Percentiles rank a stretch among this genome's conserved stretches.
phyloP scores from a whole-genome alignment of 2,888 invertebrate genomes.

The Iphiclides podalirius region DNA sequence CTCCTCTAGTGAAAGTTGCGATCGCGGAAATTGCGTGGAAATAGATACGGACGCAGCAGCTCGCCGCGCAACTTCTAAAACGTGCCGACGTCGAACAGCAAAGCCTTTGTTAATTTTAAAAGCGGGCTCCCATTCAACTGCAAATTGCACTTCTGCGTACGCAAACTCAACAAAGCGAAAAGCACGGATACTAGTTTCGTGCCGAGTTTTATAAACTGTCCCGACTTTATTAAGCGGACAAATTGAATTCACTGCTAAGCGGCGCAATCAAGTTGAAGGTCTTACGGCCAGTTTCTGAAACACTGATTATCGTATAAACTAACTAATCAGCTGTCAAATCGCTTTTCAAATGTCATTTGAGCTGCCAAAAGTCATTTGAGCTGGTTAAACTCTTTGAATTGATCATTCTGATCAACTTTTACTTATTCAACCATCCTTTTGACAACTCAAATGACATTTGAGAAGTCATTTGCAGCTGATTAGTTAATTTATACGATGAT shows the following conservation, averaged over 20 bases:
- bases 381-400: too few relatives aligned
- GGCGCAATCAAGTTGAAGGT: slow-evolving; percentile 11
- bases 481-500: too few relatives aligned
- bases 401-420: too few relatives aligned
- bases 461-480: too few relatives aligned
- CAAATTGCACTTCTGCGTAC: slow-evolving; percentile 45
- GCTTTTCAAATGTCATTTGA: too few relatives aligned
- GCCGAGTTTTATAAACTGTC: slow-evolving; percentile 31
- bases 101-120: slow-evolving; percentile 66
- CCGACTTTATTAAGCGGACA: slow-evolving; percentile 30
- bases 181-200: slow-evolving; percentile 39
- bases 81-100: slow-evolving; percentile 47
- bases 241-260: slow-evolving; percentile 30
- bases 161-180: slow-evolving; percentile 35
- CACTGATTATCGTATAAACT: too few relatives aligned
- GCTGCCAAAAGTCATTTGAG: too few relatives aligned
- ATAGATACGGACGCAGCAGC: slow-evolving; percentile 59
- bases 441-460: too few relatives aligned
- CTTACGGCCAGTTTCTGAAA: too few relatives aligned
- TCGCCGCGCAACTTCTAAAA: slow-evolving; percentile 62
- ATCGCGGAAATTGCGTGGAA: slow-evolving; percentile 62
- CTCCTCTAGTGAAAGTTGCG: slow-evolving; percentile 61
- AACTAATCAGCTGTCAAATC: too few relatives aligned
- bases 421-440: too few relatives aligned
- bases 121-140: slow-evolving; percentile 48